Evolutionary conservation across 2,888 invertebrate species (phyloP).

Genomic region (Andricus curvator): DNA sequence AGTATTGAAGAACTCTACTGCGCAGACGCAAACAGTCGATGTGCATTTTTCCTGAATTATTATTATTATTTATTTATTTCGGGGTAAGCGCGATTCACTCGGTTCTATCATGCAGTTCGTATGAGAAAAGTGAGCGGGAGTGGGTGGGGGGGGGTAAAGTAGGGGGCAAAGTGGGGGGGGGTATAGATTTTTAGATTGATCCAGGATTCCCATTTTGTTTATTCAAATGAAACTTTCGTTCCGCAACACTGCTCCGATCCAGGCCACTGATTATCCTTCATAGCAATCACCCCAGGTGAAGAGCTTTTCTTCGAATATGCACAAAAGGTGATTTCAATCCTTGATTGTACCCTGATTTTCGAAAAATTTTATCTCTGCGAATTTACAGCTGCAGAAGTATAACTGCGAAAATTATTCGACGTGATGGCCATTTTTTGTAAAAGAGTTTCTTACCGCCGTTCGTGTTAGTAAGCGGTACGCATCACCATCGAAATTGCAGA

Average conservation of each 20-base stretch:
- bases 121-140: too few species aligned
- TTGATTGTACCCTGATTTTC: not conserved
- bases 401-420: constrained; percentile 20
- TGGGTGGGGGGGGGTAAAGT: too few species aligned
- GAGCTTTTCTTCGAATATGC: not conserved
- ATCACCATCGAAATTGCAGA: constrained; percentile 40
- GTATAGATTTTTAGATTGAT: too few species aligned
- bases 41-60: not conserved
- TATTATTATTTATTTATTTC: too few species aligned
- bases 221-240: too few species aligned
- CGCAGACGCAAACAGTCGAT: not conserved
- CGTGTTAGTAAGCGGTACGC: constrained; percentile 8
- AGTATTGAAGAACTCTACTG: not conserved
- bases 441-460: constrained; percentile 14
- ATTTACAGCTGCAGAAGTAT: not conserved
- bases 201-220: too few species aligned
- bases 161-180: too few species aligned
- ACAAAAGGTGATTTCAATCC: not conserved
- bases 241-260: too few species aligned
- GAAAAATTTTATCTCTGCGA: not conserved
- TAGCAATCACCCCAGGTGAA: too few species aligned
- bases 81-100: too few species aligned
- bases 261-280: too few species aligned
- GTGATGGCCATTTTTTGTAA: constrained; percentile 3
- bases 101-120: too few species aligned